Conservation (phyloP, 2,797 vertebrate species). For the Choloepus didactylus region DNA sequence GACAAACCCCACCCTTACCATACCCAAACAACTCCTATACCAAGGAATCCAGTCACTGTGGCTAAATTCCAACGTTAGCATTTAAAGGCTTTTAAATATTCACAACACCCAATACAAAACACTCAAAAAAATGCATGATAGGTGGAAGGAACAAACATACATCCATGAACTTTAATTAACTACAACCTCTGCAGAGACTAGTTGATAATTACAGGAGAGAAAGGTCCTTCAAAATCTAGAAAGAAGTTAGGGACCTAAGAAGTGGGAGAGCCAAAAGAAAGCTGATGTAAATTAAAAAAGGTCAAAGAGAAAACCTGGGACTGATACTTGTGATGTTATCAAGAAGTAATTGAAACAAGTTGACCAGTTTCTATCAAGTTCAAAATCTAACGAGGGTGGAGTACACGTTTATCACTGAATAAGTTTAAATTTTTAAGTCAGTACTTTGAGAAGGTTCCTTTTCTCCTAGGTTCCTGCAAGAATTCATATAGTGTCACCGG, state of each 20-base stretch:
- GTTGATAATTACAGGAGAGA: not conserved
- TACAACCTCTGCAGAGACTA: not conserved
- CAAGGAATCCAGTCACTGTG: not conserved
- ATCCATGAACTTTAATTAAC: not conserved
- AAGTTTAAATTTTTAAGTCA: not conserved
- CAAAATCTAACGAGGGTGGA: not conserved
- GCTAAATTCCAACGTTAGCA: not conserved
- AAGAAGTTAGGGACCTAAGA: not conserved
- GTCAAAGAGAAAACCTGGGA: not conserved
- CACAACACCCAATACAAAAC: not conserved
- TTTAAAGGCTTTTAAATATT: not conserved
- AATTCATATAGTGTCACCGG: not conserved
- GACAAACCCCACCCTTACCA: not conserved
- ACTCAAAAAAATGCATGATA: not conserved
- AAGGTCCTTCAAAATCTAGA: constrained; percentile 3
- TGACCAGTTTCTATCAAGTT: not conserved
- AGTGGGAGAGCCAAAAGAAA: not conserved
- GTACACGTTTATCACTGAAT: not conserved
- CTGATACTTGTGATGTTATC: not conserved
- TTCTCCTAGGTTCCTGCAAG: not conserved
- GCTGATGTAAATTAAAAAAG: not conserved
- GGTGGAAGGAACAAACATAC: not conserved
- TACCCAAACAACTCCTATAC: not conserved
- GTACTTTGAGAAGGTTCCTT: not conserved
- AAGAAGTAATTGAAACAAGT: not conserved